A percentile compares a stretch with the other conserved stretches of the same genome.
These are phyloP conservation scores for Gulo gulo DNA, from an alignment of 2,113 vertebrate species.

Conservation along the genomic window DNA sequence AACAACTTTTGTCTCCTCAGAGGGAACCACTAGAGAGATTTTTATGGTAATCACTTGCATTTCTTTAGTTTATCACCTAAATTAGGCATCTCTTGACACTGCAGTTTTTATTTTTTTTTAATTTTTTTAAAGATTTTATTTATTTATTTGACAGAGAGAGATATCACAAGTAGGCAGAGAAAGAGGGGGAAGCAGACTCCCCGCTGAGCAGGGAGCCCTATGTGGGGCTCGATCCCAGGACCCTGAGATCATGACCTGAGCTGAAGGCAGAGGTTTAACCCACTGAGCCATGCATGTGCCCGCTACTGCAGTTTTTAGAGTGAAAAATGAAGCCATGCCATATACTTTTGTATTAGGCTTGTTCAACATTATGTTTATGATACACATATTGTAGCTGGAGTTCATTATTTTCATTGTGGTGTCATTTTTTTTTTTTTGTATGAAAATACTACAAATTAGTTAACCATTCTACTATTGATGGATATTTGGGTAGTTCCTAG, in stretches of 20 bases:
- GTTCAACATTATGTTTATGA: background rate
- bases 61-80: background rate
- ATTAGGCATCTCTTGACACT: background rate
- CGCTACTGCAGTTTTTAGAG: background rate
- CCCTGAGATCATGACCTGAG: too few relatives aligned
- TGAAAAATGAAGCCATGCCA: background rate
- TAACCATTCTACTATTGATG: background rate
- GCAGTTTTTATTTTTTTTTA: too few relatives aligned
- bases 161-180: too few relatives aligned
- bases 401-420: constrained; percentile 7
- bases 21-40: background rate
- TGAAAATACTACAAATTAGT: background rate
- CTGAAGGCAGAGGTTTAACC: too few relatives aligned
- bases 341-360: background rate
- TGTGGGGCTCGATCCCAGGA: too few relatives aligned
- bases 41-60: background rate
- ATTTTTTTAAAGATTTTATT: too few relatives aligned
- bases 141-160: too few relatives aligned
- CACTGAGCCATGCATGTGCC: too few relatives aligned
- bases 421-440: background rate
- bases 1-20: background rate
- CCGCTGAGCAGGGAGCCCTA: too few relatives aligned
- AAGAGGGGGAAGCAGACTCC: too few relatives aligned
- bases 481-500: constrained; percentile 11
- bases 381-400: background rate